These are phyloP conservation scores for Lutjanus erythropterus DNA, from an alignment of 2,113 vertebrate genomes.

Conservation along the genomic window DNA sequence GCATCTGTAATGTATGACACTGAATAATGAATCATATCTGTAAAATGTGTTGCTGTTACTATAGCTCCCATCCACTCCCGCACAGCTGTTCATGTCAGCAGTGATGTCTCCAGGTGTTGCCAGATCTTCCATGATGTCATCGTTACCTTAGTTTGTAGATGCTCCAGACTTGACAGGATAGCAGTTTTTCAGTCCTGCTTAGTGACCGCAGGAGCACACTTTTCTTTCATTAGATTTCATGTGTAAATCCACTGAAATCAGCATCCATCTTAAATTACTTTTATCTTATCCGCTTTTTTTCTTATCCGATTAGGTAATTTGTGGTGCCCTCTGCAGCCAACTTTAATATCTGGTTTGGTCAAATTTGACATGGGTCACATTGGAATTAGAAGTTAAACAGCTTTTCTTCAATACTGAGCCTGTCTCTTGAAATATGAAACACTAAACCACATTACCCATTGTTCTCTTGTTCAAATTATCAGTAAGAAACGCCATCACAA, in stretches of 20 bases:
- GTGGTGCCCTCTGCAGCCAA: background rate
- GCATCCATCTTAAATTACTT: conserved; percentile 28
- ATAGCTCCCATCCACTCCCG: background rate
- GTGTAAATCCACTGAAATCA: conserved; percentile 40
- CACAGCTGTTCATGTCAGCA: background rate
- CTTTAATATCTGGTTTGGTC: conserved; percentile 26
- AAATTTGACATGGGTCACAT: conserved; percentile 25
- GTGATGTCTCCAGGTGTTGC: conserved; percentile 56
- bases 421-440: conserved; percentile 6
- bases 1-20: conserved; percentile 34
- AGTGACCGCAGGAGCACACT: background rate
- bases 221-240: conserved; percentile 30
- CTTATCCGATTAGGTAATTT: conserved; percentile 45
- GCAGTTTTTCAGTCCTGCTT: conserved; percentile 19
- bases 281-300: conserved; percentile 27
- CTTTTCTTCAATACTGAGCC: conserved; percentile 15
- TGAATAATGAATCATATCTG: conserved; percentile 21
- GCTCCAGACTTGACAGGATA: conserved; percentile 21
- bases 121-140: conserved; percentile 64
- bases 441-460: conserved; percentile 14
- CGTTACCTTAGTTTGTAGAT: conserved; percentile 33
- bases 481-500: background rate
- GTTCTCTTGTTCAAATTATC: conserved; percentile 12
- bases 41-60: conserved; percentile 21
- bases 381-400: conserved; percentile 32